A percentile compares a stretch with the other conserved stretches of the same genome.
These are phyloP conservation scores for Lordiphosa mommai DNA, from an alignment of 1,140 invertebrate species.

Conservation along the genomic window DNA sequence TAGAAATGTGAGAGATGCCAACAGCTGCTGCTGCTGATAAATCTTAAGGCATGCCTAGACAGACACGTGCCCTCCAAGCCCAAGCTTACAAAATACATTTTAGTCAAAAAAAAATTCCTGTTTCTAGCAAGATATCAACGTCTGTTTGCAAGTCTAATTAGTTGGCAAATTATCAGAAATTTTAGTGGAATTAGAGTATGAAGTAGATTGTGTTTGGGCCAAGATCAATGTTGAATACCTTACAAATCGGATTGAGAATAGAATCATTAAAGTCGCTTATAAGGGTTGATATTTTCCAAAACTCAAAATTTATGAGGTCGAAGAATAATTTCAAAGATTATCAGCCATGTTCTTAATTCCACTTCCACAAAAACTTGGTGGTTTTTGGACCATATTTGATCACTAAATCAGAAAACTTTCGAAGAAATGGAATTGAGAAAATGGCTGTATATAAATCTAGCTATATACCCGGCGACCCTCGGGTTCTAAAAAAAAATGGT, in stretches of 20 bases:
- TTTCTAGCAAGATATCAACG: constrained; percentile 41
- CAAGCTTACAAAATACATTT: not conserved
- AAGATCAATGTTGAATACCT: not conserved
- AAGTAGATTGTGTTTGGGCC: not conserved
- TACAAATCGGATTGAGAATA: not conserved
- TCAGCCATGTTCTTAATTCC: not conserved
- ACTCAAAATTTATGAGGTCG: too few species aligned
- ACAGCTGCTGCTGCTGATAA: not conserved
- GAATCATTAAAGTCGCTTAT: constrained; percentile 1
- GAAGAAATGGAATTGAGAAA: too few species aligned
- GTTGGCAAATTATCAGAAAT: constrained; percentile 5
- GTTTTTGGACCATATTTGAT: too few species aligned
- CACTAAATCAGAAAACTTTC: too few species aligned
- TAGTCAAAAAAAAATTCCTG: not conserved
- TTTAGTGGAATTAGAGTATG: constrained; percentile 2
- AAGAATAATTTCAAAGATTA: too few species aligned
- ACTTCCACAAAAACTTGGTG: too few species aligned
- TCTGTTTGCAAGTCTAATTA: constrained; percentile 41
- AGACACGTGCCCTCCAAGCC: not conserved
- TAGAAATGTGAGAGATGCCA: not conserved
- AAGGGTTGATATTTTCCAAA: too few species aligned
- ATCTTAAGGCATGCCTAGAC: not conserved
- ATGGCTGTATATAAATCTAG: too few species aligned
- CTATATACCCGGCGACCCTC: too few species aligned
- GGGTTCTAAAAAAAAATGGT: too few species aligned